phyloP scores from a whole-genome alignment of 2,888 invertebrate species.

The Andrena dorsata region DNA sequence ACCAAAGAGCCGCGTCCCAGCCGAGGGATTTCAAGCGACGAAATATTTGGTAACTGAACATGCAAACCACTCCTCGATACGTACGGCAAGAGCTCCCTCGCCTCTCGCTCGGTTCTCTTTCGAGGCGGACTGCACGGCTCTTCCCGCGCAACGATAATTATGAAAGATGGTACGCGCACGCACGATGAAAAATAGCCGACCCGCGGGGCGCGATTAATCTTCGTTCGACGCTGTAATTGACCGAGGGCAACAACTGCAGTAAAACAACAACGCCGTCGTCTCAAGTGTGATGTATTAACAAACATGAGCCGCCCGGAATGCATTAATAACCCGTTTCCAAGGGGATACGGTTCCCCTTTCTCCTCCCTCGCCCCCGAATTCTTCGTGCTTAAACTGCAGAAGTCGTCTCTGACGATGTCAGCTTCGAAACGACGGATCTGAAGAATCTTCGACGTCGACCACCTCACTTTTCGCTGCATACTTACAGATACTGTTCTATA shows the following conservation, averaged over 20 bases:
- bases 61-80: not conserved
- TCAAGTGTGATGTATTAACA: conserved; percentile 48
- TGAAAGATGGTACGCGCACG: conserved; percentile 24
- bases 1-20: not conserved
- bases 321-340: conserved; percentile 24
- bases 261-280: conserved; percentile 29
- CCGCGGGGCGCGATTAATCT: conserved; percentile 39
- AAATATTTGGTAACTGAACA: not conserved
- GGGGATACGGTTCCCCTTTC: not conserved
- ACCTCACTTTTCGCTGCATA: too few relatives aligned
- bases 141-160: conserved; percentile 16
- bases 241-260: conserved; percentile 31
- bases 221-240: conserved; percentile 50
- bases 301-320: conserved; percentile 3
- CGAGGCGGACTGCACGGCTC: not conserved
- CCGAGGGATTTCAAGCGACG: not conserved
- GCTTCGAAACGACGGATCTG: too few relatives aligned
- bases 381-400: too few relatives aligned
- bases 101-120: not conserved
- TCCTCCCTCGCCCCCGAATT: not conserved
- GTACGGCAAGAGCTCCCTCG: not conserved
- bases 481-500: too few relatives aligned
- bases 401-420: not conserved
- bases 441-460: too few relatives aligned
- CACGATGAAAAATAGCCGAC: conserved; percentile 39